Evolutionary conservation across 2,113 vertebrate species (phyloP), one percentile per base, ranked within the genome.

Genomic region (Megaceryle maxima): DNA sequence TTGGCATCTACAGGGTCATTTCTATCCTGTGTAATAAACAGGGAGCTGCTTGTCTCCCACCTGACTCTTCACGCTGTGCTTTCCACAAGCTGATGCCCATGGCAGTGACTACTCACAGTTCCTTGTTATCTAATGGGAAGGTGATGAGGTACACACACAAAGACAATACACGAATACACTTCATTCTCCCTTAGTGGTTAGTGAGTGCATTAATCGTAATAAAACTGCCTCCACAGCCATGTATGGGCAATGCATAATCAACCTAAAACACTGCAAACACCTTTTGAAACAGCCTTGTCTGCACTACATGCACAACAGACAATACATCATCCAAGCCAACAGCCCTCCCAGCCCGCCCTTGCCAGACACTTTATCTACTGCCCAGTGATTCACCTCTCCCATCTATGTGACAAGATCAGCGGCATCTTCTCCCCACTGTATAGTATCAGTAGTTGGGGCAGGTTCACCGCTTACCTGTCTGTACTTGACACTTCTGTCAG

Each of bases 51-150:
- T 19, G 21, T 59, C 41, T 57, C 50, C 55, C 64, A 44, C 48
- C 11, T 26, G n/a, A 55, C 11, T 64, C 39, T 18, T 83, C 21
- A 2, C 0, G 1, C 67, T 2, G 0, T 6, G 13, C 56, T 46
- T 77, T 59, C 83, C 31, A 3, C 68, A 59, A n/a, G 16, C 67
- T 90, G 67, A 72, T 4, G 2, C 79, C 79, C 35, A 10, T 31
- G 22, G 35, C 78, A 82, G 26, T 6, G 70, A 11, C 50, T 48
- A 6, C 55, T 31, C 66, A 48, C 37, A 70, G 22, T 11, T 72
- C 73, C 35, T 37, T 35, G 46, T 46, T 59, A 21, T 15, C 44
- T 39, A 31, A 26, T 4, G 35, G 62, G 41, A 69, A 90, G 37
- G 35, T 33, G 59, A 73, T 5, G 10, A 2, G 11, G n/a, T 10